Evolutionary conservation across 1,140 invertebrate species (phyloP).

Genomic region (Myzus persicae): DNA sequence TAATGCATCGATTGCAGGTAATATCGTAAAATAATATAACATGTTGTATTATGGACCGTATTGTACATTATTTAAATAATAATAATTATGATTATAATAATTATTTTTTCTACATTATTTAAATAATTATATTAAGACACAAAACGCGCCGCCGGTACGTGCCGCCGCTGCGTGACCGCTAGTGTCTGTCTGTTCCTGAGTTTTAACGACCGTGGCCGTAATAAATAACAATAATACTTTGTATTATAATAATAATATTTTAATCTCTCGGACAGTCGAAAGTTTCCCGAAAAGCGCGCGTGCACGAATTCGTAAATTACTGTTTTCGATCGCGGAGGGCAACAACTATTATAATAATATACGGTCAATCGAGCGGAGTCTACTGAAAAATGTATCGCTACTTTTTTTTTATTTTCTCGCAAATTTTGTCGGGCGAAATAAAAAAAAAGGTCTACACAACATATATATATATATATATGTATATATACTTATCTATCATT

Average conservation of each 20-base stretch:
- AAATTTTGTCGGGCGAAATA: neutral
- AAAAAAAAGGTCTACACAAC: neutral
- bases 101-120: no score
- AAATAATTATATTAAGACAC: no score
- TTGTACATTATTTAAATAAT: no score
- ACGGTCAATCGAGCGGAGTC: neutral
- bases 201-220: neutral
- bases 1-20: no score
- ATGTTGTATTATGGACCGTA: no score
- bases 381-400: neutral
- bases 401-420: neutral
- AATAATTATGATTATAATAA: no score
- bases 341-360: no score
- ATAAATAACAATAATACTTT: neutral
- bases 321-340: neutral
- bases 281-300: neutral
- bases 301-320: neutral
- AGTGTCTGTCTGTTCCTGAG: neutral
- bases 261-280: neutral
- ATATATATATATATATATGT: neutral
- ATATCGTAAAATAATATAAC: no score
- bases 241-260: slow-evolving; percentile 20
- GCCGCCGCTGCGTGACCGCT: neutral
- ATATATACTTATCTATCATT: neutral
- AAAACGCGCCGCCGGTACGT: no score